phyloP scores from a whole-genome alignment of 1,140 invertebrate species.

The Pseudomyrmex flavicornis region DNA sequence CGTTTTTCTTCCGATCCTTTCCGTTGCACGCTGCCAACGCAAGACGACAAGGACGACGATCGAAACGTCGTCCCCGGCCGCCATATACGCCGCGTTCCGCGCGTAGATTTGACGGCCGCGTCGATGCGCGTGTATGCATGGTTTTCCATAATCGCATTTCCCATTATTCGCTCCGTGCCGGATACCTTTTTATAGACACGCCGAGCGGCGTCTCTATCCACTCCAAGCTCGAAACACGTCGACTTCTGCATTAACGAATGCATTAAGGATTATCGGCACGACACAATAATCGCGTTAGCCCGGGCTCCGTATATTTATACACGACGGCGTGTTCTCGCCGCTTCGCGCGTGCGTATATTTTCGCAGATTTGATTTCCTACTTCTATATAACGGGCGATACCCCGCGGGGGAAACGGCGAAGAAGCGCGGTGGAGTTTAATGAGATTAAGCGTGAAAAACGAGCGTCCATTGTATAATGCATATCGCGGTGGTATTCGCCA shows the following conservation, averaged over 20 bases:
- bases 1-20: neutral
- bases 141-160: constrained; percentile 52
- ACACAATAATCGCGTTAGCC: constrained; percentile 64
- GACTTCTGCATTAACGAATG: constrained; percentile 61
- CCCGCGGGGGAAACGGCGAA: constrained; percentile 23
- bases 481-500: constrained; percentile 49
- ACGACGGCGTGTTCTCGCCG: constrained; percentile 23
- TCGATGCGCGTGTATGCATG: constrained; percentile 18
- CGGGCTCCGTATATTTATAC: constrained; percentile 59
- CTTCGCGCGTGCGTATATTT: constrained; percentile 55
- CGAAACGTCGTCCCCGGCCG: neutral
- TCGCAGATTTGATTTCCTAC: constrained; percentile 66
- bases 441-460: constrained; percentile 69
- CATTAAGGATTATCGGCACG: constrained; percentile 64
- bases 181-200: constrained; percentile 30
- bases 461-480: constrained; percentile 62
- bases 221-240: constrained; percentile 32
- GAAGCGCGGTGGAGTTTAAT: constrained; percentile 55
- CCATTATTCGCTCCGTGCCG: constrained; percentile 32
- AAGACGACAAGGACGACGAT: neutral
- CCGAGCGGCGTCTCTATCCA: constrained; percentile 17
- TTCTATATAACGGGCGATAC: constrained; percentile 57
- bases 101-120: constrained; percentile 5
- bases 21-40: neutral
- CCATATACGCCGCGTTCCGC: neutral